These are phyloP conservation scores for Standfussiana lucernea DNA, from an alignment of 2,888 invertebrate genomes.

Conservation along the genomic window DNA sequence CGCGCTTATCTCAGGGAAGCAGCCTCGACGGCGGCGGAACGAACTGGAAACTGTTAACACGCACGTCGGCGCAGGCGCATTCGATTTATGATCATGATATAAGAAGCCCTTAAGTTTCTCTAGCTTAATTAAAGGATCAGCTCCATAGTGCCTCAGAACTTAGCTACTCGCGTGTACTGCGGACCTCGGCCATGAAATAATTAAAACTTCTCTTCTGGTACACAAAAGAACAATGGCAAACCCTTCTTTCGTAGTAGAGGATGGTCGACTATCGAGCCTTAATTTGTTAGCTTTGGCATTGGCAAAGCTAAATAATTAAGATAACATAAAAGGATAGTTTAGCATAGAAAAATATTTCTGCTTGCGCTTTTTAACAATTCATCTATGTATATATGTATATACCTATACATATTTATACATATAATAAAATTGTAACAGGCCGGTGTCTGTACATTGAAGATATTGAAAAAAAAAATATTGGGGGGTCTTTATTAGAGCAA, in stretches of 20 bases:
- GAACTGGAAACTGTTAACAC: constrained; percentile 17
- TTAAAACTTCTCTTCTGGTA: neutral
- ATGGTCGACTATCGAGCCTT: neutral
- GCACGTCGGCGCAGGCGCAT: constrained; percentile 1
- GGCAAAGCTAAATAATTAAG: neutral
- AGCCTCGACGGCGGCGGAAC: constrained; percentile 25
- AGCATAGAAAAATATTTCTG: neutral
- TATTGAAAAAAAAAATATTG: too few relatives aligned
- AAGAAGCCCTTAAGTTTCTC: neutral
- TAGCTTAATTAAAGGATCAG: neutral
- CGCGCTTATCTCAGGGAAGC: constrained; percentile 40
- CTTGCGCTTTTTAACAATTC: neutral
- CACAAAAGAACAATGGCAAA: neutral
- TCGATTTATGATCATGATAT: constrained; percentile 20
- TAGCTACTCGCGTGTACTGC: neutral
- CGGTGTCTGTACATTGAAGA: too few relatives aligned
- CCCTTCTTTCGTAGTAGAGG: neutral
- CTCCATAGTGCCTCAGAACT: neutral
- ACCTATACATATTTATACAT: too few relatives aligned
- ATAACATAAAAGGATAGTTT: neutral
- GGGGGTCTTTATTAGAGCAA: too few relatives aligned
- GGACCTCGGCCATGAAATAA: neutral
- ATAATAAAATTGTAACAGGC: too few relatives aligned
- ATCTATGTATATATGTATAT: too few relatives aligned
- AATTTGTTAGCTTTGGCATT: too few relatives aligned